Evolutionary conservation across 2,888 invertebrate genomes (phyloP).

Genomic region (Lasius platythorax): DNA sequence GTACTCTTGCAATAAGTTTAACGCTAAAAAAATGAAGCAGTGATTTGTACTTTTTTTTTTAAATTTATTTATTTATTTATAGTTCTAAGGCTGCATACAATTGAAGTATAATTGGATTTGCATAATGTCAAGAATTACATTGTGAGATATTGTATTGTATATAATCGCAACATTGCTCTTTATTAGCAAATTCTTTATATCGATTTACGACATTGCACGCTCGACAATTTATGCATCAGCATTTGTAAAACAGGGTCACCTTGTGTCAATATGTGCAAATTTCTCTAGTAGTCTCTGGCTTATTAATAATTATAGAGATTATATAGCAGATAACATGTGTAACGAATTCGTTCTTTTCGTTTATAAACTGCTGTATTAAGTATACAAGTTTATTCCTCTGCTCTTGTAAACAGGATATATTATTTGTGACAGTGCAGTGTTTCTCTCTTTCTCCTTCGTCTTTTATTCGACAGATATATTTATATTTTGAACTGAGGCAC

Average conservation of each 20-base stretch:
- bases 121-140: conserved; percentile 12
- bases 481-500: neutral
- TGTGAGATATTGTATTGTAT: neutral
- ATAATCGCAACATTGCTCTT: conserved; percentile 1
- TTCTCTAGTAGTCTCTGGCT: neutral
- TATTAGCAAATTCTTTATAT: conserved; percentile 1
- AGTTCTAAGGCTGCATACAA: neutral
- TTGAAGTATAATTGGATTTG: neutral
- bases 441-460: neutral
- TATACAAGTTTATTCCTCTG: neutral
- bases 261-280: conserved; percentile 28
- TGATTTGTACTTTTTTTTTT: neutral
- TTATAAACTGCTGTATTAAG: neutral
- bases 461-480: neutral
- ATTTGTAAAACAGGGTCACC: conserved; percentile 37
- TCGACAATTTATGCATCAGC: neutral
- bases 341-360: neutral
- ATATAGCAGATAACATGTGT: neutral
- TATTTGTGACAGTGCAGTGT: neutral
- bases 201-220: neutral
- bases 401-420: neutral
- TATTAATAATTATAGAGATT: conserved; percentile 4
- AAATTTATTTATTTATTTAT: neutral
- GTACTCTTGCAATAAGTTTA: neutral
- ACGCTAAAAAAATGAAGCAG: conserved; percentile 26